Base-by-base conservation (phyloP, 2,888 invertebrate genomes). In the Ethmia dodecea region DNA sequence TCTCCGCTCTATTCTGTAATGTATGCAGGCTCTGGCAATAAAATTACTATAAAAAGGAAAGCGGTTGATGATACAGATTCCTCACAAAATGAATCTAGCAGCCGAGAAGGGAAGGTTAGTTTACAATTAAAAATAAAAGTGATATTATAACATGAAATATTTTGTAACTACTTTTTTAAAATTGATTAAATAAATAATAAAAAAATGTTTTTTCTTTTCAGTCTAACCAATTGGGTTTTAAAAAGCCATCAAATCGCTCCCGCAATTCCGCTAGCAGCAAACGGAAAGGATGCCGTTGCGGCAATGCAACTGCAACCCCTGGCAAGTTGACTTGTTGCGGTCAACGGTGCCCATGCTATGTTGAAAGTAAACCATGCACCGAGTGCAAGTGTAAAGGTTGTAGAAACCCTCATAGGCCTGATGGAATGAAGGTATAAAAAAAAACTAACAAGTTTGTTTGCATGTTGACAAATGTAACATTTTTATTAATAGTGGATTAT, bases 311-410 rank as follows among this genome's bases (percentile, higher is more conserved):
- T 0, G 91, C 94, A 1, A 93, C 93, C 11, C 96, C 96, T 0
- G 96, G 96, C 3, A 96, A 95, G 68, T 76, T 96, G 27, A 97
- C 97, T 0, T 98, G 97, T 64, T 96, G 97, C 61, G 97, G 97
- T 0, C 96, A 96, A 67, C 86, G 97, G 43, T 98, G 97, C 79
- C 96, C 96, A 0, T 98, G 97, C 75, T 98, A 97, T 73, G 95
- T 95, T 3, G 94, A 94, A 47, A 93, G 94, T 48, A 94, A 94
- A 68, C 93, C 95, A 0, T 98, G 97, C 65, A 88, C 93, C 4
- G 94, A 94, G 55, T 98, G 98, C 77, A 93, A 94, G 68, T 98
- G 97, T 77, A 90, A 94, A 62, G 97, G 97, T 1, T 98, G 97
- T 70, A 88, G 96, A 54, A 98, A 97, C 87, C 97, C 97, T 2